Evolutionary conservation across 2,797 vertebrate species (phyloP).

Genomic region (Scyliorhinus canicula): DNA sequence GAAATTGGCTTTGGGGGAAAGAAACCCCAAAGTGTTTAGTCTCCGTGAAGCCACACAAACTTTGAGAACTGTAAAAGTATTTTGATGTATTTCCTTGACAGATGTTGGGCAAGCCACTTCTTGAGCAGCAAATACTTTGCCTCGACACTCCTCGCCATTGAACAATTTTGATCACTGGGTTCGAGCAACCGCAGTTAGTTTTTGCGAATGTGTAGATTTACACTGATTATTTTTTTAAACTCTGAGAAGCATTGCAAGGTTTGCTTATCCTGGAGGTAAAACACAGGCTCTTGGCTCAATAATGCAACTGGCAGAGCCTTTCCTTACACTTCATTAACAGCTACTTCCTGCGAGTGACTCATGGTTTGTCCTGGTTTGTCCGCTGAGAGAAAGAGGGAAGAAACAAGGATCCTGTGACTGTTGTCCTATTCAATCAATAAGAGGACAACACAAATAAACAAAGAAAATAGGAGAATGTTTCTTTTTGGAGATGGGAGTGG

Average conservation of each 20-base stretch:
- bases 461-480: conserved; percentile 64
- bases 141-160: background rate
- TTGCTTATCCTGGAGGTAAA: background rate
- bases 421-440: conserved; percentile 53
- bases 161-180: background rate
- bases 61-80: background rate
- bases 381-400: background rate
- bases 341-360: conserved; percentile 22
- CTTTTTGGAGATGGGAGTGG: conserved; percentile 41
- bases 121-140: background rate
- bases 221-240: background rate
- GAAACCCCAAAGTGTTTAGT: background rate
- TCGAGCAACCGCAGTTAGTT: background rate
- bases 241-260: background rate
- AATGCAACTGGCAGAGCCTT: background rate
- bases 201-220: background rate
- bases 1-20: background rate
- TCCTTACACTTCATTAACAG: background rate
- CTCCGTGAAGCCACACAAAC: background rate
- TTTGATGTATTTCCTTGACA: background rate
- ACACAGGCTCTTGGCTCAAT: background rate
- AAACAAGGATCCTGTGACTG: conserved; percentile 47
- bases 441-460: conserved; percentile 65
- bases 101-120: too few species aligned
- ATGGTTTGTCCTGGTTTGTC: background rate